These are phyloP conservation scores for Coracopsis vasa DNA, from an alignment of 2,113 vertebrate genomes.

Conservation along the genomic window DNA sequence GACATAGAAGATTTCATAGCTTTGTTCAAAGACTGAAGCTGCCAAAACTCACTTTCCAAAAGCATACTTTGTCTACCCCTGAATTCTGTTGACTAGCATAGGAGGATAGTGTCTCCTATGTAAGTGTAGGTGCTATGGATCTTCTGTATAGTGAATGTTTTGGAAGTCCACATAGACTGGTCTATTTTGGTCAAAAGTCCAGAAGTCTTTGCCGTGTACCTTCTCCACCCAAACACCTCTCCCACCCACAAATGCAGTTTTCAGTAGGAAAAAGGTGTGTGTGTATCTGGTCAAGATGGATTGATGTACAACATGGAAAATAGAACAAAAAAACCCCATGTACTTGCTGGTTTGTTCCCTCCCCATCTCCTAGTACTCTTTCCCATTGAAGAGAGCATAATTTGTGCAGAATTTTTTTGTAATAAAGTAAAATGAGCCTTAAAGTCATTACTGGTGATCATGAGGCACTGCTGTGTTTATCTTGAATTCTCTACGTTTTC, in stretches of 20 bases:
- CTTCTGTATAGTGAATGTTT: neutral
- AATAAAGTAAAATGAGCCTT: neutral
- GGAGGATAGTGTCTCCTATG: neutral
- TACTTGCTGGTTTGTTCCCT: rapidly evolving
- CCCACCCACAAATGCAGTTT: neutral
- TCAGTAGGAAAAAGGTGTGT: neutral
- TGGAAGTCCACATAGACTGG: neutral
- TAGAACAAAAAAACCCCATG: neutral
- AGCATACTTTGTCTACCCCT: neutral
- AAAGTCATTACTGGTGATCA: neutral
- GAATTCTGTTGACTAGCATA: neutral
- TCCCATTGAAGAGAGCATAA: neutral
- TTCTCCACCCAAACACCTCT: neutral
- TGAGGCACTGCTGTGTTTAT: neutral
- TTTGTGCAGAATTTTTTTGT: neutral
- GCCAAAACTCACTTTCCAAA: neutral
- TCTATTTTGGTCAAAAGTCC: neutral
- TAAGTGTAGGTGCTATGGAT: neutral
- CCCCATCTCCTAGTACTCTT: neutral
- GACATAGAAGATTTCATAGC: neutral
- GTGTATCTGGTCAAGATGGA: neutral
- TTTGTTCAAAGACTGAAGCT: neutral
- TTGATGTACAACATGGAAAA: neutral
- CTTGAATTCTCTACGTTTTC: neutral
- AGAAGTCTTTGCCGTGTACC: neutral